phyloP scores from a whole-genome alignment of 30 jellyfish, hydroid and myxozoan species.

The Aurelia aurita region DNA sequence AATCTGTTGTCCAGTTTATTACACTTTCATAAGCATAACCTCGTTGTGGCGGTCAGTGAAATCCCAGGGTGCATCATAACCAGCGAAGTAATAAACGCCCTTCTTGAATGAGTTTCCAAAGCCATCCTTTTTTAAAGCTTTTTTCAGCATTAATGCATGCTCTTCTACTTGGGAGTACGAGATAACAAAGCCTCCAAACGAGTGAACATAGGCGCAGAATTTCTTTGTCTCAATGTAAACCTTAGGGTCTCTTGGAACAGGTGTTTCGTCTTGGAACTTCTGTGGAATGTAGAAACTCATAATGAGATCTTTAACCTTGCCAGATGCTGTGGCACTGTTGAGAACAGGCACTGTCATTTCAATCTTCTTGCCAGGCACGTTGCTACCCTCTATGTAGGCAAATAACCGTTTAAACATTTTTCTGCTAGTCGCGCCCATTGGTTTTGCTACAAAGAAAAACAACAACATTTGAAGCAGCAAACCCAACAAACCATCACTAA shows the following conservation, averaged over 20 bases:
- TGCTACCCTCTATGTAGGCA: background rate
- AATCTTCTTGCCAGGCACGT: background rate
- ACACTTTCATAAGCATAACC: constrained; percentile 1
- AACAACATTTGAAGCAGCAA: too few species aligned
- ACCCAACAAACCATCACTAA: too few species aligned
- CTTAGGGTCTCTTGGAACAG: constrained; percentile 1
- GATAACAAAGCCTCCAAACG: constrained; percentile 2
- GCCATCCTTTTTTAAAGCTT: background rate
- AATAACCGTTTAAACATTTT: background rate
- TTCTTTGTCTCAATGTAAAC: constrained; percentile 2
- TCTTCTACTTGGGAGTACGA: background rate
- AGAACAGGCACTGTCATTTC: constrained; percentile 14
- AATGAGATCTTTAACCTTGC: background rate
- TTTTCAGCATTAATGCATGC: background rate
- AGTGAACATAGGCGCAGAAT: background rate
- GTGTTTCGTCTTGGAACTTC: constrained; percentile 4
- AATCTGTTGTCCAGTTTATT: background rate
- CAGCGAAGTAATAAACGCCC: background rate
- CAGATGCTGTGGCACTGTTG: background rate
- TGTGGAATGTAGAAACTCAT: constrained; percentile 4
- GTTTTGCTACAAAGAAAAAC: background rate
- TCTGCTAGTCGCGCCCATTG: background rate
- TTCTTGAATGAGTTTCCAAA: background rate
- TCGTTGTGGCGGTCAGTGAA: background rate
- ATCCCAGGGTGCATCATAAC: constrained; percentile 7